Conservation (phyloP, 2,113 vertebrate genomes). For the Cyphomyrus discorhynchus region DNA sequence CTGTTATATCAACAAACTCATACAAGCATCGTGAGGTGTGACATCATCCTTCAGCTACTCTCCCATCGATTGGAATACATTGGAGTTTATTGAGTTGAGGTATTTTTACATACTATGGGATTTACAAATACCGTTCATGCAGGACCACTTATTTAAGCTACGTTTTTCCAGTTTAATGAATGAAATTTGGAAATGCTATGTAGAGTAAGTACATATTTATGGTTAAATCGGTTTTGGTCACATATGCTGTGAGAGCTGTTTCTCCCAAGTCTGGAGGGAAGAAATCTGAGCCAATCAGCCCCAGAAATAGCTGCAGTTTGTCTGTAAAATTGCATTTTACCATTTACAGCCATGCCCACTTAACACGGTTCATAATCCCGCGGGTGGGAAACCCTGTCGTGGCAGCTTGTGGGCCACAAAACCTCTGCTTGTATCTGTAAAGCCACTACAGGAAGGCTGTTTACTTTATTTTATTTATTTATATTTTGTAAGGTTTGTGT, state of each 20-base stretch:
- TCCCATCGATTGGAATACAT: background rate
- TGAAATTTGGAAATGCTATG: background rate
- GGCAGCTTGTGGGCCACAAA: background rate
- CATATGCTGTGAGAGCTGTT: background rate
- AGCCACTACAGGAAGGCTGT: background rate
- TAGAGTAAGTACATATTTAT: background rate
- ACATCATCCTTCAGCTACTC: background rate
- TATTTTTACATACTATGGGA: background rate
- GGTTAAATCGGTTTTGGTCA: background rate
- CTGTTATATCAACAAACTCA: background rate
- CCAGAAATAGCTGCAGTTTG: background rate
- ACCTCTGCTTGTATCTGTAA: background rate
- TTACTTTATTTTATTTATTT: background rate
- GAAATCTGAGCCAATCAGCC: background rate
- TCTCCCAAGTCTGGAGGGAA: background rate
- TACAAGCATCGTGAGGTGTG: background rate
- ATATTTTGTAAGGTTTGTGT: background rate
- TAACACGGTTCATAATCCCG: background rate
- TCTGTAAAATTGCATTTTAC: background rate
- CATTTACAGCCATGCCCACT: background rate
- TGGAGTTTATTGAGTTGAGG: background rate
- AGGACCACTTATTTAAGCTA: background rate
- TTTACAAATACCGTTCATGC: background rate
- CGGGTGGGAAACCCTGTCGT: too few species aligned
- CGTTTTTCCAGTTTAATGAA: background rate